Percentiles rank a stretch among this genome's conserved stretches.
These are phyloP conservation scores for Halyomorpha halys DNA, from an alignment of 1,140 invertebrate genomes.

Conservation along the genomic window DNA sequence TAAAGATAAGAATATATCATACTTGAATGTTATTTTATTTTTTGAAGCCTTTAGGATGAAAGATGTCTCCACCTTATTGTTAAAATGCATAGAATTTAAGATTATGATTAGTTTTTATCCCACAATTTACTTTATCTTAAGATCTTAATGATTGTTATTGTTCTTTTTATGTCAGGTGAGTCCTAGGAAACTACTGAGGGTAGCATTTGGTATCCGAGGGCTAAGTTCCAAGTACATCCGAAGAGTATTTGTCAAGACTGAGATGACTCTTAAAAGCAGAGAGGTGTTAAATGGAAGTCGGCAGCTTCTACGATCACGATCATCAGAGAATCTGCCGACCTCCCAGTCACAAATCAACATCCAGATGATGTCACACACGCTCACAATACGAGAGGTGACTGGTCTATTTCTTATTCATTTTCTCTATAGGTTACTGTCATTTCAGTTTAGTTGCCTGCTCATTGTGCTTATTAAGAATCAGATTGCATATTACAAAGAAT, in stretches of 20 bases:
- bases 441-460: too few species aligned
- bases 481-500: too few species aligned
- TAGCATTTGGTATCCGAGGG: slow-evolving; percentile 83
- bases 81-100: too few species aligned
- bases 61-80: too few species aligned
- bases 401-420: slow-evolving; percentile 20
- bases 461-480: too few species aligned
- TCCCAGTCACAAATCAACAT: slow-evolving; percentile 86
- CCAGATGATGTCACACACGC: slow-evolving; percentile 84
- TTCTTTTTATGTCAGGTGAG: slow-evolving; percentile 41
- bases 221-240: slow-evolving; percentile 80
- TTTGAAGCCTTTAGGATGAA: too few species aligned
- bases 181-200: slow-evolving; percentile 74
- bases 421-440: too few species aligned
- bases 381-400: slow-evolving; percentile 79
- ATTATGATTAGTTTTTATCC: too few species aligned
- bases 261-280: slow-evolving; percentile 81
- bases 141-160: too few species aligned
- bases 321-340: slow-evolving; percentile 76
- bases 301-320: slow-evolving; percentile 62
- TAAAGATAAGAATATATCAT: too few species aligned
- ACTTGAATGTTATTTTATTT: too few species aligned
- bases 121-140: too few species aligned
- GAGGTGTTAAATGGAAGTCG: slow-evolving; percentile 45
- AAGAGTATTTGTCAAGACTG: slow-evolving; percentile 79